Evolutionary conservation across 2,888 invertebrate species (phyloP), one percentile per base, ranked within the genome.

Genomic region (Phalera bucephala): DNA sequence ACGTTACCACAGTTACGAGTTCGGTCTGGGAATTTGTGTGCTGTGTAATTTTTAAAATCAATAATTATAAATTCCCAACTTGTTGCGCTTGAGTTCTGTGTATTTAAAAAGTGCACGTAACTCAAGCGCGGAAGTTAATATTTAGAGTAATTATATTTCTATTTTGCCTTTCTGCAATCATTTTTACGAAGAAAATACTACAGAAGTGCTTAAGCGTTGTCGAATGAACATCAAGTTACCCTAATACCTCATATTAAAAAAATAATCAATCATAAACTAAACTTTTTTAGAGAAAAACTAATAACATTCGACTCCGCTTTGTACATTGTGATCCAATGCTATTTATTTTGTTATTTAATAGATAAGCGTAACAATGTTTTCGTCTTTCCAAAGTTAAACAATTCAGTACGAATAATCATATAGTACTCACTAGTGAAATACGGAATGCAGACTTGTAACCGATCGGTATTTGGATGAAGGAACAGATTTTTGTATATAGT

Each of bases 161-260:
- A 74, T 70, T 71, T 17, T 54, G 72, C 71, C 68, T 80, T 83
- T 85, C 80, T 85, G 77, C 84, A 86, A 87, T 87, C 85, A 87
- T 84, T 85, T 85, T 81, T 78, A 80, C 67, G 71, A 64, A 64
- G 57, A 49, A 76, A 80, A 74, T 82, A 79, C 74, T 80, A 80
- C 74, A 73, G 75, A 78, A 78, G 75, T 67, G 78, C 72, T 69
- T 51, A 49, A 39, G 61, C 70, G 60, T 63, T 64, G 76, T 75
- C 62, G 63, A 50, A 42, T 62, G 44, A 39, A 1, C 1, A 5
- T 48, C 49, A 45, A 17, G 36, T 34, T 47, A 62, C 61, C 36
- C 23, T 8, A 12, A 29, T 40, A 54, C 59, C 53, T 45, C 46
- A 45, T 45, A 45, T 35, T 40, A 44, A 36, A 44, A n/a, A n/a